Evolutionary conservation across 1,140 invertebrate genomes (phyloP), one percentile per base, ranked within the genome.

Genomic region (Centruroides vittatus): DNA sequence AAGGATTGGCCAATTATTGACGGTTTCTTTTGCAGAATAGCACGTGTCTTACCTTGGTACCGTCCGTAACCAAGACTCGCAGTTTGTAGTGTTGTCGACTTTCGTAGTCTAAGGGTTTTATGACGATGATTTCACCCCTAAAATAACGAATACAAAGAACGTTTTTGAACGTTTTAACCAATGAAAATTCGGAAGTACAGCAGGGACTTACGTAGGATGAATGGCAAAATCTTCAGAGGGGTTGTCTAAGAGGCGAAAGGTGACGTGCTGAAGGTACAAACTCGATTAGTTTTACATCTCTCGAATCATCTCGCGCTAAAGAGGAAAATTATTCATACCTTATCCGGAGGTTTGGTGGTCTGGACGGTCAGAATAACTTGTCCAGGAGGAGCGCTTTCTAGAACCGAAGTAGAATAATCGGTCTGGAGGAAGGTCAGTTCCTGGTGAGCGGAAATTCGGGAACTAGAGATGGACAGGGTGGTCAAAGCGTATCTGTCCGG

Each of bases 1-100:
- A 51, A 51, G 49, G 12, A 12, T 12, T 1, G 2, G 12, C 49
- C 1, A 12, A 51, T 12, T 51, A 34, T 51, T 51, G 2, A 12
- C 49, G 34, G 2, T n/a, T 51, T 34, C 2, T 51, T 34, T 51
- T 34, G 12, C 23, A 51, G 12, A 5, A 51, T 6, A 1, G 23
- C 23, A 55, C 35, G 5, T 41, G 8, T 36, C n/a, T 52, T 75
- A 88, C 87, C 69, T 82, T 78, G 65, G 79, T 77, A 36, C 87
- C 88, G 75, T 93, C 89, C 4, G 87, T 87, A 8, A 86, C 89
- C 71, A 85, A 82, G n/a, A 90, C 85, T 65, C 84, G 78, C 69
- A 93, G 88, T 55, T 78, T 77, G 68, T 89, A 89, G 13, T 68
- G 66, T 23, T 71, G 67, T 46, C 79, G 78, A 13, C 80, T 79